Base-by-base conservation (phyloP, 2,888 invertebrate genomes). In the Hypena proboscidalis region DNA sequence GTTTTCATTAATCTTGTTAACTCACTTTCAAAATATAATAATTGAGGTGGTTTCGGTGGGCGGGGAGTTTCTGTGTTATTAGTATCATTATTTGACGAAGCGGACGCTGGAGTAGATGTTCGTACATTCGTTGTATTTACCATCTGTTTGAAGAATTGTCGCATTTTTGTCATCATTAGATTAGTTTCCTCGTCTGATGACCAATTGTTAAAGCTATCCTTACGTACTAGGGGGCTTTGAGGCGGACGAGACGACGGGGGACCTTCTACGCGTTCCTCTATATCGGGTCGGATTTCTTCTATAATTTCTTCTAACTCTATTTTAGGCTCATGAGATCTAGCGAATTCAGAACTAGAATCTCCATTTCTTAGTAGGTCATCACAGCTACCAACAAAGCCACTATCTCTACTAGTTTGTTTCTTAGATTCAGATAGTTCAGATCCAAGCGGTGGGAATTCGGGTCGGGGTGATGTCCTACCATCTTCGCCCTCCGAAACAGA, bases 161-260 rank as follows among this genome's bases (percentile, higher is more conserved):
- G 92, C 96, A 97, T 97, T 89, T 97, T 97, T 21, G 95, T 96
- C 97, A 97, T 97, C 97, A 97, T 97, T 27, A 97, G 86, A 80
- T 97, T 97, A 1, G 97, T 97, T 86, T 97, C 97, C 77, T 97
- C 97, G 73, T 97, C 97, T 2, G 97, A 97, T 55, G 97, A 97
- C 97, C 97, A 97, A 74, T 97, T 97, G 77, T 97, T 97, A 85
- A 97, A 97, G 77, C 97, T 97, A 80, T 97, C 97, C 83, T 97
- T 97, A 52, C 97, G 92, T 21, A 95, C 94, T 15, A 97, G 84
- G 7, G 94, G 92, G 60, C 85, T 91, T 33, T 92, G 90, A 35
- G 92, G 89, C 50, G 87, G 85, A 40, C 80, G 78, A 6, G 93
- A 92, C 22, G 92, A 87, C 1, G 93, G 91, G 19, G 92, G 90